Percentiles rank a stretch among this genome's conserved stretches.
Conservation (phyloP, 2,797 vertebrate genomes). For the Sebastes cheni region DNA sequence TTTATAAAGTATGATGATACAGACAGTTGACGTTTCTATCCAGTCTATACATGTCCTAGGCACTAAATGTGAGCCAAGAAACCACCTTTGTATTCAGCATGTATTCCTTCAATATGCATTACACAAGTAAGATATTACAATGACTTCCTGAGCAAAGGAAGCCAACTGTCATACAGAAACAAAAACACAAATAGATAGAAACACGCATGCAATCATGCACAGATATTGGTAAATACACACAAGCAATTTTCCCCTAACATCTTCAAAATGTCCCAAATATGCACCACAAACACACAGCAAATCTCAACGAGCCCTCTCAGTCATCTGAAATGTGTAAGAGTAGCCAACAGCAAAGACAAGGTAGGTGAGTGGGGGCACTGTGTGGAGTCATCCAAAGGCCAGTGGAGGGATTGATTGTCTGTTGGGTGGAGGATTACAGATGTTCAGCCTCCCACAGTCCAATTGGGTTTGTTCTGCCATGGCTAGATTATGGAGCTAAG, state of each 20-base stretch:
- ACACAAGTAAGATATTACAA: not conserved
- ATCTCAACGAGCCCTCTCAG: not conserved
- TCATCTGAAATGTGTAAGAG: constrained; percentile 35
- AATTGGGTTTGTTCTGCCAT: constrained; percentile 65
- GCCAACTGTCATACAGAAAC: not conserved
- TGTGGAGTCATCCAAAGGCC: constrained; percentile 64
- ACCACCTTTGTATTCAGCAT: not conserved
- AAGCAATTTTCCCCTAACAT: not conserved
- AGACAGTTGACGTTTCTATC: not conserved
- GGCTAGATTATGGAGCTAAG: constrained; percentile 71
- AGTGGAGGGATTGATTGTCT: constrained; percentile 64
- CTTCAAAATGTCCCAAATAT: not conserved
- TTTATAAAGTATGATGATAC: not conserved
- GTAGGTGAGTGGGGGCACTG: constrained; percentile 39
- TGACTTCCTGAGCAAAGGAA: not conserved
- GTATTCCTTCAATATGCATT: not conserved
- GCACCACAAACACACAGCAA: not conserved
- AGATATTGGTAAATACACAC: not conserved
- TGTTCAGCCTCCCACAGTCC: constrained; percentile 66
- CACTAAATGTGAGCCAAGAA: not conserved
- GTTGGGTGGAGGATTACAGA: constrained; percentile 61
- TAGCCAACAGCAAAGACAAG: constrained; percentile 34
- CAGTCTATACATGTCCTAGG: not conserved
- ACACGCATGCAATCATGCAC: not conserved
- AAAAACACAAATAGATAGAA: not conserved